Base-by-base conservation (phyloP, 2,888 invertebrate species). In the Serrognathus titanus region DNA sequence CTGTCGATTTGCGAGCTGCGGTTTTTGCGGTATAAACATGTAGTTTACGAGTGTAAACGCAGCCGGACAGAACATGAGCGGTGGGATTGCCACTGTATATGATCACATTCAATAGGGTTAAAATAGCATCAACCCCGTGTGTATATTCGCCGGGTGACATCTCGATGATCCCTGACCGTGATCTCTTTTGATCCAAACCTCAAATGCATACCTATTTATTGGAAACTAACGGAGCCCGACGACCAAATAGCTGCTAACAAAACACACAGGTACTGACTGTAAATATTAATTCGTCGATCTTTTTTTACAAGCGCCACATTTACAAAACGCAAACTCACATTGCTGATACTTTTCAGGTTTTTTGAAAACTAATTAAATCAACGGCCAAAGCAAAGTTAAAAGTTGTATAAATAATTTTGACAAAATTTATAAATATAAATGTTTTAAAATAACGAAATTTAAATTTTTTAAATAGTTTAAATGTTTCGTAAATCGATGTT, bases 11-110 rank as follows among this genome's bases (percentile, higher is more conserved):
- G 77, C 76, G 77, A 77, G 75, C 71, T 72, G 76, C 74, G 78
- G 78, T 78, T 78, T 78, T 77, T 77, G 77, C 74, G 78, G 78
- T 74, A 77, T 77, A 78, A 78, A 77, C 77, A 77, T 75, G 68
- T 76, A 76, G 75, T 76, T 76, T 76, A 76, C 76, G 75, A 75
- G 75, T 73, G 74, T 74, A 70, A 65, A 69, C 67, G 67, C 66
- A 63, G 71, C 69, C 70, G 74, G 74, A 72, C 75, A 72, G 73
- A 73, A 74, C 74, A 73, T 72, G 73, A 73, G 71, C 73, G 69
- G 71, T 71, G 71, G 75, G 75, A 74, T 75, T 74, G 73, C 68
- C 69, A 69, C 69, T 71, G 72, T 70, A 72, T 73, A 71, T 71
- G 71, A 71, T 70, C 71, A 69, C 71, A 69, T 71, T 71, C 69